Conservation (phyloP, 2,888 invertebrate species). For the Carabus problematicus region DNA sequence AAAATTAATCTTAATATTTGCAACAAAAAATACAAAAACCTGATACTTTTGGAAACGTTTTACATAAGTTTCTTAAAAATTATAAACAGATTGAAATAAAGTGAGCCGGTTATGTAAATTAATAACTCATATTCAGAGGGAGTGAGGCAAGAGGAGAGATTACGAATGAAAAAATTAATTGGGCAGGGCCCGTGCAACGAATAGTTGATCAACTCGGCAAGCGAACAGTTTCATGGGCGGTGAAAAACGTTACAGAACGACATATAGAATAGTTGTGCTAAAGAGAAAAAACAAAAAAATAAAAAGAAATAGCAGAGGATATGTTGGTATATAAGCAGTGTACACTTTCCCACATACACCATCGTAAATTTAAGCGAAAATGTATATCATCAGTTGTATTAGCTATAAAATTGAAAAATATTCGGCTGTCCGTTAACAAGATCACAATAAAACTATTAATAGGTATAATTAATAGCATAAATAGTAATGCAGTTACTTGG, state of each 20-base stretch:
- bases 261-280: neutral
- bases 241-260: neutral
- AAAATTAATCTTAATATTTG: slow-evolving; percentile 26
- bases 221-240: no score
- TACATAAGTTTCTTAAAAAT: neutral
- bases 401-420: slow-evolving; percentile 12
- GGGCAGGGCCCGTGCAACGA: slow-evolving; percentile 11
- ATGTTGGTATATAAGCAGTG: slow-evolving; percentile 17
- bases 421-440: slow-evolving; percentile 20
- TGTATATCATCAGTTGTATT: neutral
- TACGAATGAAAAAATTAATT: slow-evolving; percentile 11
- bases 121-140: neutral
- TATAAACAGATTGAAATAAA: neutral
- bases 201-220: neutral
- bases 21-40: slow-evolving; percentile 28
- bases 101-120: neutral
- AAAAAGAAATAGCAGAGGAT: neutral
- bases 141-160: slow-evolving; percentile 12
- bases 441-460: neutral
- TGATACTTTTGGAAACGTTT: neutral
- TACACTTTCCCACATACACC: slow-evolving; percentile 19
- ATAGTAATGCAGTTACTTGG: no score
- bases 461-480: no score
- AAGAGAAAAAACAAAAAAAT: slow-evolving; percentile 1
- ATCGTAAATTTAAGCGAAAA: neutral